phyloP scores from a whole-genome alignment of 2,113 vertebrate species.

The Delphinapterus leucas region DNA sequence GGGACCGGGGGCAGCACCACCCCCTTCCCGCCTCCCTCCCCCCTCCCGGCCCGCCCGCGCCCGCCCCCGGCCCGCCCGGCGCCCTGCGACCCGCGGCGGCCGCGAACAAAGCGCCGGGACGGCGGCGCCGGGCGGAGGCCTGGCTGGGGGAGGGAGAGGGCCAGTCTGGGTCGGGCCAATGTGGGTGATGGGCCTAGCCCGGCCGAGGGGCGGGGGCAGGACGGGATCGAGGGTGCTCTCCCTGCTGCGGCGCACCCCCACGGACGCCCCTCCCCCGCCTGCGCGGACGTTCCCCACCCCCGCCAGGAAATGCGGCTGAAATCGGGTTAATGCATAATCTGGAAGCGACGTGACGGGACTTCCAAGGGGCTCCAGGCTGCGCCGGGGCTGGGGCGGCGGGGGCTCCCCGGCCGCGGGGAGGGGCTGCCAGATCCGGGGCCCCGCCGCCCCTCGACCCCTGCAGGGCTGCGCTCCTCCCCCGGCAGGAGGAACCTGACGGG shows the following conservation, averaged over 20 bases:
- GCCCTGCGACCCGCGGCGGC: slow-evolving; percentile 63
- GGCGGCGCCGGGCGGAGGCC: slow-evolving; percentile 66
- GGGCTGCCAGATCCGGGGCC: not conserved
- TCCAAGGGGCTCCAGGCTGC: slow-evolving; percentile 76
- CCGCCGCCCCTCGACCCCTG: not conserved
- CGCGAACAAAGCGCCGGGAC: slow-evolving; percentile 58
- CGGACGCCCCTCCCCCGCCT: not conserved
- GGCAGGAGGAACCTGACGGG: not conserved
- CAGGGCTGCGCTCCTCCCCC: not conserved
- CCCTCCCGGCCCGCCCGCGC: not conserved
- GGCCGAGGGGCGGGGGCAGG: slow-evolving; percentile 23
- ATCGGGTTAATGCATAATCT: slow-evolving; percentile 84
- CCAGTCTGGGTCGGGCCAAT: slow-evolving; percentile 30
- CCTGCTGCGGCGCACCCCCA: not conserved
- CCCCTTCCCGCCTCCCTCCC: not conserved
- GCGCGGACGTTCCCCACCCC: not conserved
- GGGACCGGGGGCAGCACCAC: not conserved
- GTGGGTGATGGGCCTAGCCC: slow-evolving; percentile 36
- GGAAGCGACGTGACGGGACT: slow-evolving; percentile 82
- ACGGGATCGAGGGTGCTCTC: not conserved
- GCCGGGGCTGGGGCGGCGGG: not conserved
- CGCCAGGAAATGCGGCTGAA: slow-evolving; percentile 85
- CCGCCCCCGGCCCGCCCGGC: not conserved
- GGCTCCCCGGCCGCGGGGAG: not conserved
- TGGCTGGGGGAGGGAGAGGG: slow-evolving; percentile 32